Conservation (phyloP, 2,888 invertebrate species). For the Corbicula japonica region DNA sequence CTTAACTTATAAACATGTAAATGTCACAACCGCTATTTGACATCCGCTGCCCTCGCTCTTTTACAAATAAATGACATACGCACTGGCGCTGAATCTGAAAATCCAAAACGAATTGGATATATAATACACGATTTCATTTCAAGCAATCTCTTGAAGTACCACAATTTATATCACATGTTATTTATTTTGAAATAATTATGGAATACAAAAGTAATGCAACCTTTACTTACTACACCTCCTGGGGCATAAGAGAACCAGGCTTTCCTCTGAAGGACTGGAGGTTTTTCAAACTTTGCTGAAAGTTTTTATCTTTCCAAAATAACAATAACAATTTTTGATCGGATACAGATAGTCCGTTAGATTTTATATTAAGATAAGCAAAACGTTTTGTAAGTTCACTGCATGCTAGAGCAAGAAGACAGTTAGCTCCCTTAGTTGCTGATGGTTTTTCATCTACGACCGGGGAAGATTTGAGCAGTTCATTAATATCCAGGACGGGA, state of each 20-base stretch:
- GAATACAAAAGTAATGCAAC: no score
- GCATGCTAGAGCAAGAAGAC: conserved; percentile 56
- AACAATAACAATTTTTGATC: conserved; percentile 70
- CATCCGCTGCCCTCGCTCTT: no score
- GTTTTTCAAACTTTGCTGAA: conserved; percentile 73
- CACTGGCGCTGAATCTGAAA: no score
- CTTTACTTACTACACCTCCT: conserved; percentile 80
- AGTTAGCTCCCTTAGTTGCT: conserved; percentile 59
- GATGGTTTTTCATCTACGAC: conserved; percentile 68
- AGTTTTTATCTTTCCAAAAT: conserved; percentile 77
- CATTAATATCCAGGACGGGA: conserved; percentile 72
- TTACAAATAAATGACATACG: no score
- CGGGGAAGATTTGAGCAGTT: conserved; percentile 68
- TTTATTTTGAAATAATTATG: no score
- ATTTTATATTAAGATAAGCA: conserved; percentile 63
- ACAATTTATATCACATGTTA: no score
- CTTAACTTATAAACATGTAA: no score
- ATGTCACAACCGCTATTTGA: no score
- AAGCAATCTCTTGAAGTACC: no score
- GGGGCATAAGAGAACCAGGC: conserved; percentile 61
- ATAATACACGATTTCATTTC: no score
- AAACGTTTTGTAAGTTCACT: conserved; percentile 61
- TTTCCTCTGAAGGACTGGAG: conserved; percentile 63
- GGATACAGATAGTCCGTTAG: conserved; percentile 53
- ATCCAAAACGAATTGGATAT: no score